Base-by-base conservation (phyloP, 2,113 vertebrate species). In the Carassius auratus region DNA sequence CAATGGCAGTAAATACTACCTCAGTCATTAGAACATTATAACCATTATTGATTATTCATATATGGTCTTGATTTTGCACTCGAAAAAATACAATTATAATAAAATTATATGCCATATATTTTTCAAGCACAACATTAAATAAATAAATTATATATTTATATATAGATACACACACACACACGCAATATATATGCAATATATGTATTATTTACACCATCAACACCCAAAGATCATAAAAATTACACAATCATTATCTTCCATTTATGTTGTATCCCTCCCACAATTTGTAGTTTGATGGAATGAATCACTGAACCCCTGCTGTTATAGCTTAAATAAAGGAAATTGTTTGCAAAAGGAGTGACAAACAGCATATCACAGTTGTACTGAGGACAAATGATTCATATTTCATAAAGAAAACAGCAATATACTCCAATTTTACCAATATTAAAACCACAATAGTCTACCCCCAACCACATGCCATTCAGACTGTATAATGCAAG, bases 221-320 rank as follows among this genome's bases (percentile, higher is more conserved):
- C 52, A 17, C 52, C 5, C 14, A 55, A 8, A 57, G 55, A 12
- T 74, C 38, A n/a, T 74, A 45, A 76, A 55, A 15, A 30, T 55
- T 15, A 55, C 26, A 19, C 1, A 55, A 76, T 55, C 26, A 76
- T 55, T 55, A n/a, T 23, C 10, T 38, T 73, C 9, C 12, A 21
- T 50, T 50, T 50, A 52, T 57, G 75, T 77, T 89, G 86, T 83
- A 52, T 87, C 86, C 87, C 92, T 73, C 91, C 90, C 90, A 91
- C 92, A 68, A 86, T 50, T 13, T 85, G 85, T 86, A 90, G 89
- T 88, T 87, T 90, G 86, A 78, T 81, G 71, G 45, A 91, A 89
- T 94, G 93, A 94, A 83, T 94, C 94, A 93, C 21, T 17, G 17
- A 55, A 87, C 76, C 85, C 88, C 50, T 57, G 81, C 81, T 85